Percentiles rank a stretch among this genome's conserved stretches.
Conservation (phyloP, 2,797 vertebrate genomes). For the Sebastes oblongus region DNA sequence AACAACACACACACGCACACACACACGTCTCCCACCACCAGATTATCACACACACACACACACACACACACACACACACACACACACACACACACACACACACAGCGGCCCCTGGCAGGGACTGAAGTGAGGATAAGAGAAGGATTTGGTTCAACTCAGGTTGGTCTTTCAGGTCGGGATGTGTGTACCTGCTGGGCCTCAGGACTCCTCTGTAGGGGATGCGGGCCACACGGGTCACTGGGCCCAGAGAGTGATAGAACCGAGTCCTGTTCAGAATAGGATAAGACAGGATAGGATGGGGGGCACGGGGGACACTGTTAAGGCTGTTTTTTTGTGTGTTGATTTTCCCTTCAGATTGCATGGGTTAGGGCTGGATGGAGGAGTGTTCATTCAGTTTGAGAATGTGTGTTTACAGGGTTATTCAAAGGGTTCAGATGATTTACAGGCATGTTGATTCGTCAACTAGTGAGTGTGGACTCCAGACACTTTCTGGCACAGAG, state of each 20-base stretch:
- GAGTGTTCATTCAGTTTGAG: slow-evolving; percentile 36
- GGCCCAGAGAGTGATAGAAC: slow-evolving; percentile 99
- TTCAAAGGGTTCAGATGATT: slow-evolving; percentile 24
- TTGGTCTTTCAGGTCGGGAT: slow-evolving; percentile 69
- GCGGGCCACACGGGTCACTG: slow-evolving; percentile 96
- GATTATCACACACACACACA: background rate
- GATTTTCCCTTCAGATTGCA: slow-evolving; percentile 27
- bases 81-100: slow-evolving; percentile 17
- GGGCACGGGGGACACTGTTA: slow-evolving; percentile 75
- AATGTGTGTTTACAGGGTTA: slow-evolving; percentile 12
- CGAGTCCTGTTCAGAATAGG: slow-evolving; percentile 96
- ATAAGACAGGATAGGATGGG: slow-evolving; percentile 73
- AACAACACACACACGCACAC: background rate
- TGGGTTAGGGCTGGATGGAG: slow-evolving; percentile 50
- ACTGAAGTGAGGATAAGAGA: slow-evolving; percentile 59
- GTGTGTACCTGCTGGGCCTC: slow-evolving; percentile 98
- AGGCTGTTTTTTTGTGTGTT: slow-evolving; percentile 37
- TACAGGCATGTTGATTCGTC: slow-evolving; percentile 25
- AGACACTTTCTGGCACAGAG: slow-evolving; percentile 15
- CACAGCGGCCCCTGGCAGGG: slow-evolving; percentile 49
- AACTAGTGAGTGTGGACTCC: slow-evolving; percentile 23
- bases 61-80: background rate
- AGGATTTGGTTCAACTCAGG: slow-evolving; percentile 68
- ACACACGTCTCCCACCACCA: slow-evolving; percentile 5
- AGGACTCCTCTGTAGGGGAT: slow-evolving; percentile 96